Conservation (phyloP, 2,888 invertebrate genomes). For the Aspidapion aeneum region DNA sequence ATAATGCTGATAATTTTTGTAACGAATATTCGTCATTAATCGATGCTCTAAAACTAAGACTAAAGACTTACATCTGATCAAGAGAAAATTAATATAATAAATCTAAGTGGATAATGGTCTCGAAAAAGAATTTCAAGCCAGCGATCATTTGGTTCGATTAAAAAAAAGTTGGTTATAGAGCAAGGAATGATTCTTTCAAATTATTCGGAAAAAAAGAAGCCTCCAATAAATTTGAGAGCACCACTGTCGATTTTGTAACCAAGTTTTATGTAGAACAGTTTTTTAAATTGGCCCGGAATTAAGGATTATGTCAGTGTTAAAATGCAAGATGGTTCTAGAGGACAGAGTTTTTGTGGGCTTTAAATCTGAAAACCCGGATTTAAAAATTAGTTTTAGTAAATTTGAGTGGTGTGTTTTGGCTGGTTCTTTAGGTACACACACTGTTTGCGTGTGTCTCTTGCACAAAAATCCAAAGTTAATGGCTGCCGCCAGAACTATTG, state of each 20-base stretch:
- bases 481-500: background rate
- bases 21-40: too few relatives aligned
- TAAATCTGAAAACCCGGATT: background rate
- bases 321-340: too few relatives aligned
- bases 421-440: background rate
- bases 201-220: background rate
- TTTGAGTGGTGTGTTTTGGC: background rate
- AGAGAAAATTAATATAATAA: background rate
- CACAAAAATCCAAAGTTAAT: background rate
- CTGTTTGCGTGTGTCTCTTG: background rate
- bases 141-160: background rate
- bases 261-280: background rate
- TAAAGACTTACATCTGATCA: background rate
- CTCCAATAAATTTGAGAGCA: background rate
- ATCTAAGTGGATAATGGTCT: too few relatives aligned
- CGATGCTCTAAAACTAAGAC: background rate
- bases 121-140: too few relatives aligned
- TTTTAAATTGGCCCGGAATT: background rate
- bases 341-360: background rate
- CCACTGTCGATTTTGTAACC: background rate
- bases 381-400: background rate
- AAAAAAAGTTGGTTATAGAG: background rate
- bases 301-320: background rate
- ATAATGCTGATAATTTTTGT: too few relatives aligned
- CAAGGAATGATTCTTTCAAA: background rate